Percentiles rank a stretch among this genome's conserved stretches.
phyloP scores from a whole-genome alignment of 2,113 vertebrate genomes.

The Centropristis striata region DNA sequence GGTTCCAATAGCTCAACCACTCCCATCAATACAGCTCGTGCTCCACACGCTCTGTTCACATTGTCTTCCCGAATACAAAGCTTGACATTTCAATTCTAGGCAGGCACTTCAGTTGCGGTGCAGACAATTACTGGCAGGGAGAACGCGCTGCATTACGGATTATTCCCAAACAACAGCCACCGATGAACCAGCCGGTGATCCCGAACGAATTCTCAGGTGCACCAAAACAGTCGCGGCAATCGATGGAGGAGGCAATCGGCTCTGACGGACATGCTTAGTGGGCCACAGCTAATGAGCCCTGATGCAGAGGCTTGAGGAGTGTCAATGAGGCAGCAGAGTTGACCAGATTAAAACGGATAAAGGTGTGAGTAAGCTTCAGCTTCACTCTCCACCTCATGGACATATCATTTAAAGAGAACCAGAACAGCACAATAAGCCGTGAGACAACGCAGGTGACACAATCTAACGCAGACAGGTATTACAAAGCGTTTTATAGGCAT shows the following conservation, averaged over 20 bases:
- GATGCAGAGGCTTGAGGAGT: conserved; percentile 12
- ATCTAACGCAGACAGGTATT: background rate
- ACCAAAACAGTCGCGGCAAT: conserved; percentile 5
- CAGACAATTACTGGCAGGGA: conserved; percentile 42
- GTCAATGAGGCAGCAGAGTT: background rate
- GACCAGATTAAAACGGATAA: conserved; percentile 26
- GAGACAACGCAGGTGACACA: background rate
- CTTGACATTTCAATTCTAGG: conserved; percentile 69
- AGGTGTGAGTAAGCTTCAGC: background rate
- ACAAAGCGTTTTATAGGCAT: background rate
- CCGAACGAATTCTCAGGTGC: conserved; percentile 26
- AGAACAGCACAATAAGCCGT: background rate
- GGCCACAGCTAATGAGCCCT: conserved; percentile 38
- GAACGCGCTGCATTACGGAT: conserved; percentile 35
- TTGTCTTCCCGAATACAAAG: conserved; percentile 29
- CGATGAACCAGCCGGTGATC: conserved; percentile 21
- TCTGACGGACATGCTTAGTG: conserved; percentile 45
- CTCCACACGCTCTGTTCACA: conserved; percentile 17
- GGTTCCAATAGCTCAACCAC: conserved; percentile 15
- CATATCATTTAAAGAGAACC: background rate
- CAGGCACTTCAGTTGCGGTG: conserved; percentile 18
- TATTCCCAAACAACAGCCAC: conserved; percentile 32
- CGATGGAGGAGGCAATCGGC: conserved; percentile 3
- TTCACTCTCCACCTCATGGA: background rate
- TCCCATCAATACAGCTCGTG: conserved; percentile 8